Base-by-base conservation (phyloP, 1,140 invertebrate genomes). In the Lordiphosa stackelbergi region DNA sequence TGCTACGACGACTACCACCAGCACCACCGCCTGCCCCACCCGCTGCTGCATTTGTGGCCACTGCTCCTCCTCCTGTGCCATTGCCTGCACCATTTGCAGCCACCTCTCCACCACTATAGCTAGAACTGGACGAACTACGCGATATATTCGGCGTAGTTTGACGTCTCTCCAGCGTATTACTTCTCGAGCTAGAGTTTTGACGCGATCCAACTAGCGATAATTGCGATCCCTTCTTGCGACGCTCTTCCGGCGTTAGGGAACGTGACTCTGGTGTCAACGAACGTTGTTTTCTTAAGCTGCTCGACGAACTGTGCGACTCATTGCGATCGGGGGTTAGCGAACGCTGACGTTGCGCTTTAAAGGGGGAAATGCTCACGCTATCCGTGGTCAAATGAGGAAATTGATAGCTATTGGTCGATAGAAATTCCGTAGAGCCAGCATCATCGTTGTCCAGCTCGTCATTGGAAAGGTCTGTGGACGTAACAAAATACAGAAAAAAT, bases 401-500 rank as follows among this genome's bases (percentile, higher is more conserved):
- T 40, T 87, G 81, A 49, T 85, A 86, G 9, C 60, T 87, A 9
- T 54, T 66, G 10, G 72, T 59, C 5, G 77, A 70, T 2, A 87
- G 66, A 22, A 87, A 87, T 49, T 87, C 85, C 9, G 53, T 85
- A 4, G 77, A 57, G 8, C 79, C 68, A 36, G 60, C 63, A 19
- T 85, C 86, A 41, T 87, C 87, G 48, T 85, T 85, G 53, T 88
- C 87, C 12, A 87, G 48, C 35, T 88, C 86, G 28, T 88, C 87
- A 11, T 88, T 88, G 6, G 87, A 88, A 5, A 88, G 81, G 73
- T 88, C 87, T 88, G 43, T 19, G 19, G 19, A 19, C 19, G 19
- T 2, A 3, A 19, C 3, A 19, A 19, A 19, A 3, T 2, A 19
- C 2, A 19, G 19, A 19, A 19, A 19, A 19, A 19, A 3, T 19